A percentile compares a stretch with the other conserved stretches of the same genome.
phyloP scores from a whole-genome alignment of 2,113 vertebrate species.

The Scytalopus superciliaris region DNA sequence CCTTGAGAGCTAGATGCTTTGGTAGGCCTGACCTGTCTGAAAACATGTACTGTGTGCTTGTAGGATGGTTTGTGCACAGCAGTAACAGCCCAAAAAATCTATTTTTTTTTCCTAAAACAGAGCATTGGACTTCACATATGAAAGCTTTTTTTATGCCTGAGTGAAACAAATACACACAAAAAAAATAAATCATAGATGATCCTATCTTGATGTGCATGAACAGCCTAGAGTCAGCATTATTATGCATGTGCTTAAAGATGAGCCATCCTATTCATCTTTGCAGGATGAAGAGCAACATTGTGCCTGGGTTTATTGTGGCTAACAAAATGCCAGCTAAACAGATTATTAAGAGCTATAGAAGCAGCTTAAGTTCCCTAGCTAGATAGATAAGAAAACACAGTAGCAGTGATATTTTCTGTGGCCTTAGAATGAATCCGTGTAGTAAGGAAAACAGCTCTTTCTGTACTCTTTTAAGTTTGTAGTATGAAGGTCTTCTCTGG shows the following conservation, averaged over 20 bases:
- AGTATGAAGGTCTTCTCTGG: neutral
- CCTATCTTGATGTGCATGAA: neutral
- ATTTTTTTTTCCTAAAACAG: neutral
- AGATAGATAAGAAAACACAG: neutral
- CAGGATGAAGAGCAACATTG: neutral
- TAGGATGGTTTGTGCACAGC: neutral
- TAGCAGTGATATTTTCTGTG: neutral
- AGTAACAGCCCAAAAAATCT: neutral
- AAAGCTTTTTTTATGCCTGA: neutral
- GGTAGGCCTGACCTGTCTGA: neutral
- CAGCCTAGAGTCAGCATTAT: neutral
- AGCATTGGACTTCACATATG: neutral
- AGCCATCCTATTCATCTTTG: neutral
- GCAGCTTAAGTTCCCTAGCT: neutral
- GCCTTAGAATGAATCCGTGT: neutral
- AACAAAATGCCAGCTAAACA: neutral
- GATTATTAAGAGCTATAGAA: neutral
- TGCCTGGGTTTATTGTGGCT: neutral
- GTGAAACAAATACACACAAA: neutral
- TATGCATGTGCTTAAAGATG: neutral
- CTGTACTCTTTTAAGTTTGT: neutral
- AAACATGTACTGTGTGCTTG: accelerated
- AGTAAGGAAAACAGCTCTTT: neutral
- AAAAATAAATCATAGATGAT: neutral
- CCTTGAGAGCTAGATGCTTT: neutral